Evolutionary conservation across 2,888 invertebrate genomes (phyloP).

Genomic region (Dryococelus australis): DNA sequence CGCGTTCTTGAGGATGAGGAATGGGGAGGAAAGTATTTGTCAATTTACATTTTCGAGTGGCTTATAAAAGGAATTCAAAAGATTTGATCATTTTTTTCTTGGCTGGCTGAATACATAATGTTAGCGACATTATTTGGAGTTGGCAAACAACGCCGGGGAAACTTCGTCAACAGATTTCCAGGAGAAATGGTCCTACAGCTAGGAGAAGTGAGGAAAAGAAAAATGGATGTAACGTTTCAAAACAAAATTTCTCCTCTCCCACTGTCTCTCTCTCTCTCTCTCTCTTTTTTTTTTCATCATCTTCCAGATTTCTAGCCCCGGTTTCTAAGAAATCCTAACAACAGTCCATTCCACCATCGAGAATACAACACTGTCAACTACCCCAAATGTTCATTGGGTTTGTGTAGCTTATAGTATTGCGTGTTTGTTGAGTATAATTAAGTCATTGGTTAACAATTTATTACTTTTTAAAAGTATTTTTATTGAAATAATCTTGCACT

Average conservation of each 20-base stretch:
- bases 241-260: neutral
- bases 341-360: neutral
- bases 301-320: neutral
- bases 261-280: neutral
- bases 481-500: no score
- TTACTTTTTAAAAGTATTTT: no score
- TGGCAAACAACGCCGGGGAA: conserved; percentile 27
- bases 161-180: conserved; percentile 28
- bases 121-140: conserved; percentile 29
- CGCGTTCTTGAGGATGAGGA: neutral
- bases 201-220: conserved; percentile 23
- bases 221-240: conserved; percentile 23
- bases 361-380: neutral
- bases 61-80: conserved; percentile 25
- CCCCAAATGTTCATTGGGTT: neutral
- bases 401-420: neutral
- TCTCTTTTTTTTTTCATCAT: neutral
- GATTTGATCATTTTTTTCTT: conserved; percentile 29
- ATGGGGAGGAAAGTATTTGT: conserved; percentile 11
- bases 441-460: no score
- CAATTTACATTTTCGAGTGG: conserved; percentile 29
- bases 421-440: no score
- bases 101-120: conserved; percentile 30
- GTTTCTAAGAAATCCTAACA: neutral
- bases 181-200: neutral